Conservation (phyloP, 2,113 vertebrate species). For the Ceyx cyanopectus region DNA sequence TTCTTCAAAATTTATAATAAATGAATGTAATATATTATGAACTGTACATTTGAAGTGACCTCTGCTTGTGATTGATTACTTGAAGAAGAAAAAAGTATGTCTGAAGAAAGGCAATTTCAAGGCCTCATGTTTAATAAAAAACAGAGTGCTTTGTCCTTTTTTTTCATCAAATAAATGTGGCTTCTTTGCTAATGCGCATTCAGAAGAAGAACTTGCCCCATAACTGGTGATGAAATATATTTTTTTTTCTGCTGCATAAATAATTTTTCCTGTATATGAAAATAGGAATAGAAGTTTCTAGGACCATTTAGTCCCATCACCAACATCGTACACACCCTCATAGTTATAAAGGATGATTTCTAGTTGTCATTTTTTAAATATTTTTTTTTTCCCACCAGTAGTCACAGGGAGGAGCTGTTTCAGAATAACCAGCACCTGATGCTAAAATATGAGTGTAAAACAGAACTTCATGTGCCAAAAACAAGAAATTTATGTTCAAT, state of each 20-base stretch:
- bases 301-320: background rate
- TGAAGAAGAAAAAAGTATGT: background rate
- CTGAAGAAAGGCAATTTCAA: background rate
- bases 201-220: background rate
- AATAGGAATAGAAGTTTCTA: background rate
- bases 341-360: background rate
- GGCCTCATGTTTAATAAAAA: background rate
- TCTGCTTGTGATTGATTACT: background rate
- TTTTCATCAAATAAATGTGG: background rate
- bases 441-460: background rate
- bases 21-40: background rate
- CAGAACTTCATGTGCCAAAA: background rate
- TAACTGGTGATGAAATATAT: background rate
- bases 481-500: background rate
- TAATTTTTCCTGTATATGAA: background rate
- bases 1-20: background rate
- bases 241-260: background rate
- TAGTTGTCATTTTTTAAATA: background rate
- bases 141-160: background rate
- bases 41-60: background rate
- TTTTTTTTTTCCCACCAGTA: background rate
- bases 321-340: background rate
- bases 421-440: background rate
- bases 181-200: background rate
- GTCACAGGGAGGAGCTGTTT: background rate